Evolutionary conservation across 2,888 invertebrate species (phyloP).

Genomic region (Amphipoea oculea): DNA sequence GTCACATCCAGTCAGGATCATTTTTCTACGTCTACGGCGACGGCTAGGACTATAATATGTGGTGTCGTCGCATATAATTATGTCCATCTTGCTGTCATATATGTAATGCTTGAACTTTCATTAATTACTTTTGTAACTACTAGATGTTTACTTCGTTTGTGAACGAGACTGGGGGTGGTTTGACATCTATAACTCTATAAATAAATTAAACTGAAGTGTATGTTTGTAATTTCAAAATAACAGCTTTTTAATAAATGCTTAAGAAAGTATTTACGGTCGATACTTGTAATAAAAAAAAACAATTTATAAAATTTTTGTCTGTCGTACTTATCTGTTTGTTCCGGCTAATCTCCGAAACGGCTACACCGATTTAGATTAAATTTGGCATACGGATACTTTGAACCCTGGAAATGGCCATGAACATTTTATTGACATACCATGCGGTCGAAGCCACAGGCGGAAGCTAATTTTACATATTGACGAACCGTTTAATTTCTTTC

Average conservation of each 20-base stretch:
- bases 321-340: neutral
- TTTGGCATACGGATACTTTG: neutral
- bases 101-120: conserved; percentile 1
- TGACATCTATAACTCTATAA: neutral
- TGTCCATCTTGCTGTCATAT: conserved; percentile 1
- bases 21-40: conserved; percentile 73
- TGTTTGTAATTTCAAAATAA: neutral
- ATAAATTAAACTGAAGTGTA: neutral
- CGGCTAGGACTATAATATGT: conserved; percentile 30
- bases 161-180: too few relatives aligned
- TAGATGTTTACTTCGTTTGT: neutral
- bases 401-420: neutral
- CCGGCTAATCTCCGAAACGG: neutral
- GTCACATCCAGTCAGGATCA: conserved; percentile 76
- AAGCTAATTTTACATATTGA: neutral
- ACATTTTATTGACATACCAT: neutral
- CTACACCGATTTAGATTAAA: neutral
- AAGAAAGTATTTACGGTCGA: too few relatives aligned
- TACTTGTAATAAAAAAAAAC: too few relatives aligned
- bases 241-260: neutral
- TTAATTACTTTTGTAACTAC: conserved; percentile 17
- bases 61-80: neutral
- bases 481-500: neutral
- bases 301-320: too few relatives aligned
- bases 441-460: neutral